Evolutionary conservation across 53 echinoderm and acorn worm genomes (phyloP).

Genomic region (Echinometra lucunter): DNA sequence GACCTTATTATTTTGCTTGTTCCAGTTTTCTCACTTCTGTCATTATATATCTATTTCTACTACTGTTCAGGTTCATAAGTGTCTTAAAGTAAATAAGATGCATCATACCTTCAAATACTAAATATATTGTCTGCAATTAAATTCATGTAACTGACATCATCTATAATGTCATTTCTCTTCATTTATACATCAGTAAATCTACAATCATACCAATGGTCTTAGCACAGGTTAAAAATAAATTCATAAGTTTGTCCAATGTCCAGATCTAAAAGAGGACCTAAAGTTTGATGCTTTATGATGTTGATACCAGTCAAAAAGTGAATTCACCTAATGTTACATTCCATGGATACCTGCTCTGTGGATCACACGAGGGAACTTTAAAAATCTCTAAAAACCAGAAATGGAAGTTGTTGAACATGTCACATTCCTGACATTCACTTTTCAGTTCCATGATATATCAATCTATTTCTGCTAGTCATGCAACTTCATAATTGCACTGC

Average conservation of each 20-base stretch:
- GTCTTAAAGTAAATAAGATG: no score
- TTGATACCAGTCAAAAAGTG: slow-evolving; percentile 27
- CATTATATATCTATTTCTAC: no score
- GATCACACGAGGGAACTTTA: background rate
- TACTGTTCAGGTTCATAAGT: no score
- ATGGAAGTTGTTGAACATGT: slow-evolving; percentile 38
- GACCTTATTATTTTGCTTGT: no score
- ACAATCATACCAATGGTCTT: background rate
- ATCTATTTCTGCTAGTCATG: background rate
- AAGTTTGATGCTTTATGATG: background rate
- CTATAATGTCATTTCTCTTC: no score
- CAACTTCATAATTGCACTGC: background rate
- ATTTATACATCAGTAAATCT: no score
- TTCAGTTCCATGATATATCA: background rate
- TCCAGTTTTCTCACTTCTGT: no score
- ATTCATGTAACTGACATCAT: no score
- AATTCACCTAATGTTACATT: slow-evolving; percentile 29
- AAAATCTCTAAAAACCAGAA: slow-evolving; percentile 30
- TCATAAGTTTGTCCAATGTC: no score
- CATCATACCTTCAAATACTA: no score
- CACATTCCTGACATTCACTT: background rate
- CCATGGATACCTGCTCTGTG: slow-evolving; percentile 4
- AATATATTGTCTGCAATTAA: no score
- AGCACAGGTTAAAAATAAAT: background rate
- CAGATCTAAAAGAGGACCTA: background rate